These are phyloP conservation scores for Brevimyrus niger DNA, from an alignment of 2,113 vertebrate genomes.

Conservation along the genomic window DNA sequence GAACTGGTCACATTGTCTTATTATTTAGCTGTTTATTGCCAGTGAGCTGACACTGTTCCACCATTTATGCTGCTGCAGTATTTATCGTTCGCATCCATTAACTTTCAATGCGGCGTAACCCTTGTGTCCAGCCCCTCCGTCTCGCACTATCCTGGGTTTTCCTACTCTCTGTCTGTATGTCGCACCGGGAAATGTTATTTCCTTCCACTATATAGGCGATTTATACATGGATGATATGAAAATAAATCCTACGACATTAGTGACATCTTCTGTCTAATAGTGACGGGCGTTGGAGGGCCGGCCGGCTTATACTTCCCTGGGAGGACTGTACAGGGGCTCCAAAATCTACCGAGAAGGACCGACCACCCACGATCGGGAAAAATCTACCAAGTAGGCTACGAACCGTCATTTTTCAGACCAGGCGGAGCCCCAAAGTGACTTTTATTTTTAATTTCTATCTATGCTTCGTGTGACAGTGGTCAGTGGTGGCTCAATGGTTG, in stretches of 20 bases:
- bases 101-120: not conserved
- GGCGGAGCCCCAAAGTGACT: not conserved
- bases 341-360: not conserved
- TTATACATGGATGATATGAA: not conserved
- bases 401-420: not conserved
- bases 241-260: not conserved
- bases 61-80: not conserved
- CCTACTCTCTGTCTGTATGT: too few relatives aligned
- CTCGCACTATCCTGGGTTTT: not conserved
- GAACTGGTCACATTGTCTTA: not conserved
- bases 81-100: not conserved
- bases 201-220: not conserved
- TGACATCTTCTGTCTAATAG: not conserved
- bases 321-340: not conserved
- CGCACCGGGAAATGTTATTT: not conserved
- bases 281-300: not conserved
- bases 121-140: not conserved
- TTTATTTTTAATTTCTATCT: not conserved
- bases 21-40: not conserved
- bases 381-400: not conserved
- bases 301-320: too few relatives aligned
- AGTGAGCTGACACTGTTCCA: not conserved
- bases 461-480: not conserved
- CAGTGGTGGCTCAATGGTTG: too few relatives aligned
- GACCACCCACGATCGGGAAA: not conserved